Conservation (phyloP, 1,140 invertebrate species). For the Drosophila gunungcola region DNA sequence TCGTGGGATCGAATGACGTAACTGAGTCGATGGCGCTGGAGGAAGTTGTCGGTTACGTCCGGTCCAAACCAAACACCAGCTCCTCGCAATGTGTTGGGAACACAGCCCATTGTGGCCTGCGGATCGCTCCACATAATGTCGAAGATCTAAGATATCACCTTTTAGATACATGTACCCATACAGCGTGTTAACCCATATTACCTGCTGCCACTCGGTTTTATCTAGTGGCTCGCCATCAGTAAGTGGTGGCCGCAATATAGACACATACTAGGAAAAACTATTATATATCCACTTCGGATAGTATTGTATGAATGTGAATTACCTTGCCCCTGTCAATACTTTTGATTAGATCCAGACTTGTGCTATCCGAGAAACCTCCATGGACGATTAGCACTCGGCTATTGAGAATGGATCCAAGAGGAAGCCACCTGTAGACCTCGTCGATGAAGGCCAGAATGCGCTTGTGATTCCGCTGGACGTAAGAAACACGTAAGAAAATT, state of each 20-base stretch:
- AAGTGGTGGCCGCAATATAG: slow-evolving; percentile 91
- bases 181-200: slow-evolving; percentile 73
- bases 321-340: slow-evolving; percentile 93
- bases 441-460: slow-evolving; percentile 92
- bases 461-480: slow-evolving; percentile 87
- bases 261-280: slow-evolving; percentile 88
- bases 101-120: slow-evolving; percentile 89
- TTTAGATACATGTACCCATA: neutral
- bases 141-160: slow-evolving; percentile 87
- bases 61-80: slow-evolving; percentile 96
- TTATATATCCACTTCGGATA: too few species aligned
- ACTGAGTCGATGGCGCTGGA: slow-evolving; percentile 90
- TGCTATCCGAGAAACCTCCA: slow-evolving; percentile 94
- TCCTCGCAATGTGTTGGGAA: slow-evolving; percentile 93
- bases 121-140: slow-evolving; percentile 97
- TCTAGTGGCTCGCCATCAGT: slow-evolving; percentile 88
- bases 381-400: slow-evolving; percentile 94
- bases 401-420: slow-evolving; percentile 94
- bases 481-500: neutral
- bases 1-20: slow-evolving; percentile 95
- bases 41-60: slow-evolving; percentile 92
- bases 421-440: slow-evolving; percentile 95
- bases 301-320: slow-evolving; percentile 13
- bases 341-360: slow-evolving; percentile 91
- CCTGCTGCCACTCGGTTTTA: slow-evolving; percentile 92